phyloP scores from a whole-genome alignment of 2,113 vertebrate species.

The Pantherophis guttatus region DNA sequence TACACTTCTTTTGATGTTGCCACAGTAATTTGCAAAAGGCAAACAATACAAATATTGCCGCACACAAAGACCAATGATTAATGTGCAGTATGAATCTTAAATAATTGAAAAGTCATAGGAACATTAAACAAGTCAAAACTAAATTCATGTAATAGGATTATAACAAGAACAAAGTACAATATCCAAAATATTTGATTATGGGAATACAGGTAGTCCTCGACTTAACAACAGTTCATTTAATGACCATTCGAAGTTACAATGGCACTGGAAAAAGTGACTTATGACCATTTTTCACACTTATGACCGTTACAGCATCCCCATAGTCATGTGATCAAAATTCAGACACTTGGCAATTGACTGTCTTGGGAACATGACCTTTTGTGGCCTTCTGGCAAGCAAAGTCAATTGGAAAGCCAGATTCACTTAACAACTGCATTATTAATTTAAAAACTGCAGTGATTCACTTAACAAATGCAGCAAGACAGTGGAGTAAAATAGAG shows the following conservation, averaged over 20 bases:
- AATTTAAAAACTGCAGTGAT: not conserved
- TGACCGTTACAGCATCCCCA: not conserved
- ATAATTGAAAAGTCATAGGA: not conserved
- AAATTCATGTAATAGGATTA: not conserved
- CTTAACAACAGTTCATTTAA: not conserved
- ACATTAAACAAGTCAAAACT: not conserved
- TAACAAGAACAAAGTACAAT: not conserved
- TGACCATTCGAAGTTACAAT: not conserved
- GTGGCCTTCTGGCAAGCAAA: not conserved
- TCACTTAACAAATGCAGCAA: not conserved
- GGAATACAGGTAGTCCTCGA: not conserved
- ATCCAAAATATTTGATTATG: not conserved
- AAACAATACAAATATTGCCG: not conserved
- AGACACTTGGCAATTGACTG: not conserved
- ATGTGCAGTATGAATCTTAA: not conserved
- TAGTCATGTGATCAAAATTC: not conserved
- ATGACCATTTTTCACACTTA: not conserved
- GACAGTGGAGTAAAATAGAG: not conserved
- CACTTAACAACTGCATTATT: not conserved
- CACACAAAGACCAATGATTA: not conserved
- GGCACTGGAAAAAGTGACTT: not conserved
- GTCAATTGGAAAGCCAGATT: not conserved
- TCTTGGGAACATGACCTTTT: not conserved
- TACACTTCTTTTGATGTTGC: not conserved
- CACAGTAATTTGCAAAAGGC: not conserved